Evolutionary conservation across 30 jellyfish, hydroid and myxozoan genomes (phyloP).

Genomic region (Sanderia malayensis): DNA sequence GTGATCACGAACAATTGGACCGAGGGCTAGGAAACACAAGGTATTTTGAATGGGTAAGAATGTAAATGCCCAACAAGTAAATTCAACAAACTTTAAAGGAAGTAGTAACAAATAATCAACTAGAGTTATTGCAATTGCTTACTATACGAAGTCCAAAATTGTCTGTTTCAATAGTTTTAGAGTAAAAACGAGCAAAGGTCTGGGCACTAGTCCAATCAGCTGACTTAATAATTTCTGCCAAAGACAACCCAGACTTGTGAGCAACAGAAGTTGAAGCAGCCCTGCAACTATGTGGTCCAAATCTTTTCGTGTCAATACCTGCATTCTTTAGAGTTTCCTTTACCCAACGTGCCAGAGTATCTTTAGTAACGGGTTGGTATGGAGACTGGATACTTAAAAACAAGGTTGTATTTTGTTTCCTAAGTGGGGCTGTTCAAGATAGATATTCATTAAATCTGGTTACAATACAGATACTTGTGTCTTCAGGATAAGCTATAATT

Average conservation of each 20-base stretch:
- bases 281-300: constrained; percentile 5
- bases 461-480: background rate
- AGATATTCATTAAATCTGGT: background rate
- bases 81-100: background rate
- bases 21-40: background rate
- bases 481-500: constrained; percentile 1
- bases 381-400: constrained; percentile 9
- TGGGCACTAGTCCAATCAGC: constrained; percentile 10
- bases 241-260: background rate
- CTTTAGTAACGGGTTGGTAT: constrained; percentile 13
- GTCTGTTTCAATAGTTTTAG: background rate
- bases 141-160: background rate
- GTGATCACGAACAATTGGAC: constrained; percentile 4
- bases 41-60: background rate
- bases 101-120: background rate
- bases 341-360: constrained; percentile 22
- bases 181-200: constrained; percentile 11
- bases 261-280: constrained; percentile 31
- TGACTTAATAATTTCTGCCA: background rate
- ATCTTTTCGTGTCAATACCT: constrained; percentile 2
- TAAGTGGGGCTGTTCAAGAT: background rate
- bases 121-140: background rate
- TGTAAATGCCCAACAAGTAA: constrained; percentile 2
- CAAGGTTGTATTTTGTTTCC: background rate
- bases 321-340: constrained; percentile 1